Evolutionary conservation across 92 coral and sea anemone species (phyloP).

Genomic region (Isaurus tuberculatus): DNA sequence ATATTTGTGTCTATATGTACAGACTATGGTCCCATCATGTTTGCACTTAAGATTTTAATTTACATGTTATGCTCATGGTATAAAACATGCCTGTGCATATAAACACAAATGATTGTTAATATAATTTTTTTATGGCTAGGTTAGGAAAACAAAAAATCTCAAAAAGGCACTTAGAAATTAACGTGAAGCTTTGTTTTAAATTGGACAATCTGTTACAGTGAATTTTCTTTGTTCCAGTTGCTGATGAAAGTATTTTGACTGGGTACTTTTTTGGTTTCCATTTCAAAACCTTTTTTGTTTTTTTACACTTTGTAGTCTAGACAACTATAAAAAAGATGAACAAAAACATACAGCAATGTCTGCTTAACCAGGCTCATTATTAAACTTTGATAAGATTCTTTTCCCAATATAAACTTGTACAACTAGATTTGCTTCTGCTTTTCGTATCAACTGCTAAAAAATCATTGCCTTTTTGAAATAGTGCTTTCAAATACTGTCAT

Average conservation of each 20-base stretch:
- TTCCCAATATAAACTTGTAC: not conserved
- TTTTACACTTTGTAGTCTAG: not conserved
- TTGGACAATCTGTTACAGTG: not conserved
- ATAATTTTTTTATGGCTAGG: not conserved
- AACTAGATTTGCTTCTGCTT: no score
- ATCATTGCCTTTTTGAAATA: no score
- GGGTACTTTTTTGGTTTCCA: not conserved
- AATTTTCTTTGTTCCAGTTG: not conserved
- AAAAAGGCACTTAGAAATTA: constrained; percentile 5
- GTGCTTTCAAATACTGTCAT: no score
- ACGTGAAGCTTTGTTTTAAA: not conserved
- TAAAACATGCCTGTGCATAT: not conserved
- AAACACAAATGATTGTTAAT: not conserved
- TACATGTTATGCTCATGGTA: no score
- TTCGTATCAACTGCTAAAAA: no score
- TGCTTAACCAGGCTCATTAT: constrained; percentile 3
- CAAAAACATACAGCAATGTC: constrained; percentile 17
- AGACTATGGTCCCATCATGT: no score
- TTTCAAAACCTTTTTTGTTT: not conserved
- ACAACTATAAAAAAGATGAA: constrained; percentile 24
- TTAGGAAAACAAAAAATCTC: constrained; percentile 9
- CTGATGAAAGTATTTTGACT: not conserved
- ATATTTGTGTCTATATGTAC: not conserved
- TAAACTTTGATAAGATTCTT: constrained; percentile 1
- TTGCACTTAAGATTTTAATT: no score